Evolutionary conservation across 2,888 invertebrate species (phyloP).

Genomic region (Autographa gamma): DNA sequence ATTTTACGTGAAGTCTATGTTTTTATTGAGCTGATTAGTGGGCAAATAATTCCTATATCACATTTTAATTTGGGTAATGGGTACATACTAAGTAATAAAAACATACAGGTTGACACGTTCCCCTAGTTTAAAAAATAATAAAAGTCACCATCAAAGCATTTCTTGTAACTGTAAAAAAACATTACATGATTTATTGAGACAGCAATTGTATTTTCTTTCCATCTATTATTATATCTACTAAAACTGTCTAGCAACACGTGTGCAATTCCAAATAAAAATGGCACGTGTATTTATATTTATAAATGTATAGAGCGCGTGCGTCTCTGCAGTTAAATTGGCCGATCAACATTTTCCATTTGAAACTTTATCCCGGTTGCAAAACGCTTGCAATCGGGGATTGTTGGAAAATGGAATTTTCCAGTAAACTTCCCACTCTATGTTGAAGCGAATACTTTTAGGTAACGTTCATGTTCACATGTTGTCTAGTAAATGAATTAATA

Average conservation of each 20-base stretch:
- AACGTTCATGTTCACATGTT: neutral
- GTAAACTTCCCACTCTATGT: constrained; percentile 17
- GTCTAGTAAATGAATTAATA: neutral
- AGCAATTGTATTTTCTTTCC: neutral
- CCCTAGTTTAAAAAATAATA: no score
- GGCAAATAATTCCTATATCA: no score
- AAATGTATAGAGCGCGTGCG: neutral
- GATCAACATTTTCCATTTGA: constrained; percentile 34
- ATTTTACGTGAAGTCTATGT: no score
- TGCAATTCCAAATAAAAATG: neutral
- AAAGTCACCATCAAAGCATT: no score
- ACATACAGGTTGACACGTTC: no score
- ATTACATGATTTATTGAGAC: no score
- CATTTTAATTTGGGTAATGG: no score
- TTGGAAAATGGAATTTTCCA: constrained; percentile 35
- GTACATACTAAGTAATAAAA: no score
- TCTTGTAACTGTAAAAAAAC: no score
- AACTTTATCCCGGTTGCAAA: constrained; percentile 28
- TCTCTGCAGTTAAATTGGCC: constrained; percentile 13
- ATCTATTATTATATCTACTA: neutral
- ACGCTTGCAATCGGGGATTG: constrained; percentile 20
- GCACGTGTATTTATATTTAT: constrained; percentile 7
- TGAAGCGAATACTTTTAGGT: constrained; percentile 3
- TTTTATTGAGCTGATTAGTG: no score
- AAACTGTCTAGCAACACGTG: neutral